These are phyloP conservation scores for Tinea semifulvella DNA, from an alignment of 2,888 invertebrate species.

Conservation along the genomic window DNA sequence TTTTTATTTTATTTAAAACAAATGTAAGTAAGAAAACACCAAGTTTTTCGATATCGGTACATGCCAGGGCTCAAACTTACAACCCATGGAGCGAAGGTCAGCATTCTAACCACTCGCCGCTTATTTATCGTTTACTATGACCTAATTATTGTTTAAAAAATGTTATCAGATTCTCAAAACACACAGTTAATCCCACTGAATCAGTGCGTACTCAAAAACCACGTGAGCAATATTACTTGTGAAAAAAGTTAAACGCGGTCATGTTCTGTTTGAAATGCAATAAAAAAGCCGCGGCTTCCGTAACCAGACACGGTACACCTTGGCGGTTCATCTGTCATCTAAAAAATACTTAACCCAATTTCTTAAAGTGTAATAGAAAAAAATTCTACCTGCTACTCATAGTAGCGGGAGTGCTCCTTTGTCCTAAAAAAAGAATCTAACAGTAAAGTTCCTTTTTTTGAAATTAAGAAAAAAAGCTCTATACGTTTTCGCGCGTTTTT, in stretches of 20 bases:
- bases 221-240: conserved; percentile 30
- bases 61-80: too few relatives aligned
- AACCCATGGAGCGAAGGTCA: too few relatives aligned
- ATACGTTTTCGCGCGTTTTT: conserved; percentile 29
- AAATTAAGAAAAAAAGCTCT: conserved; percentile 26
- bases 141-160: conserved; percentile 7
- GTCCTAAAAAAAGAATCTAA: conserved; percentile 32
- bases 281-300: conserved; percentile 54
- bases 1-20: too few relatives aligned
- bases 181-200: too few relatives aligned
- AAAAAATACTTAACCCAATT: conserved; percentile 57
- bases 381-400: conserved; percentile 53
- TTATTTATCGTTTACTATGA: conserved; percentile 10
- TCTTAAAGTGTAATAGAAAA: conserved; percentile 35
- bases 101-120: too few relatives aligned
- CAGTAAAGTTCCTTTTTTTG: conserved; percentile 40
- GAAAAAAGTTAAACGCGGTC: conserved; percentile 56
- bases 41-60: too few relatives aligned
- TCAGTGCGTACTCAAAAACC: conserved; percentile 27
- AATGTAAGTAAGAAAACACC: too few relatives aligned
- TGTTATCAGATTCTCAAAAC: background rate
- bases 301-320: conserved; percentile 60
- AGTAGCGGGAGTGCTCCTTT: conserved; percentile 47
- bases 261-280: conserved; percentile 27
- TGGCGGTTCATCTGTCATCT: conserved; percentile 46